Conservation (phyloP, 2,113 vertebrate species). For the Catharus minimus region DNA sequence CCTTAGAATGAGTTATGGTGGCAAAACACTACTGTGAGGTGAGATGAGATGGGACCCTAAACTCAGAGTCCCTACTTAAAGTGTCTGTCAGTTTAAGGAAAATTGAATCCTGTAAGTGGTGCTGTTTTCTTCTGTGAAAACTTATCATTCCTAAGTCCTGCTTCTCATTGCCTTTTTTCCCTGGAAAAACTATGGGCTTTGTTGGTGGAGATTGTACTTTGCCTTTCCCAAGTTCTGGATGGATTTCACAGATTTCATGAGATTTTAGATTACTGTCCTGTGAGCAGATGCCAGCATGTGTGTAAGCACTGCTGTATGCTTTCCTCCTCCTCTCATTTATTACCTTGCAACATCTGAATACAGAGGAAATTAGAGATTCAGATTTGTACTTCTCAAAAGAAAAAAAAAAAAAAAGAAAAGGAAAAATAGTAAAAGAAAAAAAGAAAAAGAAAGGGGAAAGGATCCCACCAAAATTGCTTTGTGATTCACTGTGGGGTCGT, state of each 20-base stretch:
- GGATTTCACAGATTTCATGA: not conserved
- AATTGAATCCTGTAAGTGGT: not conserved
- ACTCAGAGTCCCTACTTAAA: not conserved
- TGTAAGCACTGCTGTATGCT: not conserved
- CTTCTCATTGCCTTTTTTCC: not conserved
- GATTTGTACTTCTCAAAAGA: constrained; percentile 5
- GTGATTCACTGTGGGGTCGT: constrained; percentile 50
- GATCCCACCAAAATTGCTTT: constrained; percentile 62
- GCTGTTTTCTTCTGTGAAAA: not conserved
- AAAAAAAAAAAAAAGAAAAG: not conserved
- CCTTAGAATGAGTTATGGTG: not conserved
- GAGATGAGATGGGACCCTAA: not conserved
- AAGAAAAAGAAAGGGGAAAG: constrained; percentile 3
- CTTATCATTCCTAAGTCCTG: not conserved
- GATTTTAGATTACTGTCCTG: not conserved
- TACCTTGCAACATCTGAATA: constrained; percentile 20
- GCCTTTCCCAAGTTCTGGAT: not conserved
- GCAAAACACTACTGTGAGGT: not conserved
- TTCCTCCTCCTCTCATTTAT: constrained; percentile 17
- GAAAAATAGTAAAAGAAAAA: not conserved
- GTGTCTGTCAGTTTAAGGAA: not conserved
- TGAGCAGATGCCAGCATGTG: not conserved
- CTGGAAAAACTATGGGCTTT: not conserved
- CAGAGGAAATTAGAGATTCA: constrained; percentile 58
- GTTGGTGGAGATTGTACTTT: not conserved